Percentiles rank a stretch among this genome's conserved stretches.
Evolutionary conservation across 1,140 invertebrate genomes (phyloP).

Genomic region (Drosophila ercepeae): DNA sequence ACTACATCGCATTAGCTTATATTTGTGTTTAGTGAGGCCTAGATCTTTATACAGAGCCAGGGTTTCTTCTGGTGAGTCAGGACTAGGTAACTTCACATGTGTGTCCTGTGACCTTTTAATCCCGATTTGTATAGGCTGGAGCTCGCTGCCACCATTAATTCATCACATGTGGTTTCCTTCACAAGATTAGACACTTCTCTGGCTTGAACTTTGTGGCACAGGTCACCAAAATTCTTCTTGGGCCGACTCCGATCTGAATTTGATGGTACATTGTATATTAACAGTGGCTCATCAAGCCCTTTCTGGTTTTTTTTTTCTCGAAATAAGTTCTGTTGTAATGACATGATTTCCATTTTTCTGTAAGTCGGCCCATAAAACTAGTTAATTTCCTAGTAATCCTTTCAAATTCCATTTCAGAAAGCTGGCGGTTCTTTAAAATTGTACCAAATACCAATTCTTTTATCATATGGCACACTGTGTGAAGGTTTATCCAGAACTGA

Average conservation of each 20-base stretch:
- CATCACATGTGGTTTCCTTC: neutral
- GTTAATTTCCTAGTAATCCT: too few species aligned
- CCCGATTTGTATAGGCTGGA: conserved; percentile 6
- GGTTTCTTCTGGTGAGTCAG: conserved; percentile 1
- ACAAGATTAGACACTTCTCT: neutral
- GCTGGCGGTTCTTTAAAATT: conserved; percentile 6
- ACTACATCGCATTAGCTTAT: too few species aligned
- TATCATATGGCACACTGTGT: too few species aligned
- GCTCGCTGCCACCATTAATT: neutral
- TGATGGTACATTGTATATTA: too few species aligned
- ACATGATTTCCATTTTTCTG: too few species aligned
- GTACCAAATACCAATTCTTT: conserved; percentile 13
- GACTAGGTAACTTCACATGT: conserved; percentile 8
- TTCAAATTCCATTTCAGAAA: too few species aligned
- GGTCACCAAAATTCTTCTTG: neutral
- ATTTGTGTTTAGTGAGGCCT: conserved; percentile 4
- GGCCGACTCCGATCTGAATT: neutral
- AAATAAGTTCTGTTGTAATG: too few species aligned
- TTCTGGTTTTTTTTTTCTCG: too few species aligned
- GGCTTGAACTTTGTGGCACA: neutral
- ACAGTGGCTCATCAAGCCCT: too few species aligned
- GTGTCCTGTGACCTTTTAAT: conserved; percentile 1
- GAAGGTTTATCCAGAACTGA: too few species aligned
- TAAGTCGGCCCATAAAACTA: too few species aligned
- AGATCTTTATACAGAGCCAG: conserved; percentile 7